These are phyloP conservation scores for Thalpophila matura DNA, from an alignment of 2,888 invertebrate genomes.

Conservation along the genomic window DNA sequence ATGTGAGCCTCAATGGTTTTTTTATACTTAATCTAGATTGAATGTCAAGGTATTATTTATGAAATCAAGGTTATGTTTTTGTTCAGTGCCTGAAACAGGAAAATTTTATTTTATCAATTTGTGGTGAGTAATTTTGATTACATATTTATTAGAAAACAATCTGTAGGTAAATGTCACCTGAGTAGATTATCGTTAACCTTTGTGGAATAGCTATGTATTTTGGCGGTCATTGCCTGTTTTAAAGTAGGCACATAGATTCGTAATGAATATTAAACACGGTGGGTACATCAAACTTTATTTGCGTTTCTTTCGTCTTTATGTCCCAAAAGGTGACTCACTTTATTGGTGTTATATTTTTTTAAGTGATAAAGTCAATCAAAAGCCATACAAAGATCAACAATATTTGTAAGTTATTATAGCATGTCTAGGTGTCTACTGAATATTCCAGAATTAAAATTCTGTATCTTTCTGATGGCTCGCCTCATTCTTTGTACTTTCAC, in stretches of 20 bases:
- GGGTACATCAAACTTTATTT: constrained; percentile 33
- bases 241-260: constrained; percentile 39
- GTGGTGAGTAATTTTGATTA: constrained; percentile 47
- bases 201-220: constrained; percentile 21
- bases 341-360: neutral
- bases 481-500: constrained; percentile 49
- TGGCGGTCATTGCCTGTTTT: constrained; percentile 44
- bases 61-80: neutral
- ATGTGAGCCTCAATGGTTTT: neutral
- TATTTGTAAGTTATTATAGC: neutral
- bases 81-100: constrained; percentile 21
- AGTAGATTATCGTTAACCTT: constrained; percentile 31
- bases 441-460: constrained; percentile 10
- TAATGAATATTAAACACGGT: constrained; percentile 44
- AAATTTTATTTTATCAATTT: constrained; percentile 1
- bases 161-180: constrained; percentile 12
- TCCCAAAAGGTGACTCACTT: constrained; percentile 1
- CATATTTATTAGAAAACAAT: constrained; percentile 22
- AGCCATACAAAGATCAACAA: neutral
- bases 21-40: constrained; percentile 5
- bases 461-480: constrained; percentile 1
- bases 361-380: constrained; percentile 9
- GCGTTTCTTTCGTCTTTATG: constrained; percentile 12
- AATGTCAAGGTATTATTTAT: constrained; percentile 22
- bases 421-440: constrained; percentile 7